A percentile compares a stretch with the other conserved stretches of the same genome.
phyloP scores from a whole-genome alignment of 2,113 vertebrate genomes.

The Monopterus albus region DNA sequence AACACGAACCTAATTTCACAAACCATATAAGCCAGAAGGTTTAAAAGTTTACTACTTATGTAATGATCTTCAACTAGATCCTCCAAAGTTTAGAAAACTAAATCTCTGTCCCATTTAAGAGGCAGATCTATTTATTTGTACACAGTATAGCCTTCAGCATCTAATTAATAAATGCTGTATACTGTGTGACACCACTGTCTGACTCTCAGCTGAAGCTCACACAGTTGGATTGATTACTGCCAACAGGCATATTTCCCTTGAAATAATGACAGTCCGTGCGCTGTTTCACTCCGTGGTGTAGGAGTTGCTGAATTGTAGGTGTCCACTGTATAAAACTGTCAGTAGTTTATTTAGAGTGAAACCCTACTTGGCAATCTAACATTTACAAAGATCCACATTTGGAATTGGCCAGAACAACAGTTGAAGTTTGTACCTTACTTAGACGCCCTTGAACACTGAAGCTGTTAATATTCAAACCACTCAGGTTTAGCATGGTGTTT shows the following conservation, averaged over 20 bases:
- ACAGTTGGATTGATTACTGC: constrained; percentile 26
- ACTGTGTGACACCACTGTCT: constrained; percentile 28
- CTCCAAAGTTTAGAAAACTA: neutral
- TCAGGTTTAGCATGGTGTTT: constrained; percentile 10
- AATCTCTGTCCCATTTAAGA: constrained; percentile 18
- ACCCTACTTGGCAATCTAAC: neutral
- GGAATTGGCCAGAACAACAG: neutral
- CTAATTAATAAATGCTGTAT: constrained; percentile 27
- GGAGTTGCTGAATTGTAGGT: neutral
- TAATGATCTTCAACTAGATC: neutral
- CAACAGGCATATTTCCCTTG: constrained; percentile 11
- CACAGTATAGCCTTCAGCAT: constrained; percentile 11
- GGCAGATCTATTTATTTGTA: constrained; percentile 29
- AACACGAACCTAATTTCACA: neutral
- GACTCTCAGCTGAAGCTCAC: constrained; percentile 17
- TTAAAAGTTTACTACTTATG: neutral
- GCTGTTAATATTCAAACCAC: neutral
- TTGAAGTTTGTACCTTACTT: neutral
- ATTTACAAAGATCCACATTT: neutral
- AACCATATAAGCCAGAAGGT: neutral
- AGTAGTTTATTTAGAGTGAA: constrained; percentile 1
- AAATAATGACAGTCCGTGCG: constrained; percentile 14
- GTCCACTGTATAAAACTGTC: neutral
- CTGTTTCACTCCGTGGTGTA: neutral
- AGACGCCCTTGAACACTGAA: neutral